phyloP scores from a whole-genome alignment of 2,888 invertebrate genomes.

The Pristionchus exspectatus region DNA sequence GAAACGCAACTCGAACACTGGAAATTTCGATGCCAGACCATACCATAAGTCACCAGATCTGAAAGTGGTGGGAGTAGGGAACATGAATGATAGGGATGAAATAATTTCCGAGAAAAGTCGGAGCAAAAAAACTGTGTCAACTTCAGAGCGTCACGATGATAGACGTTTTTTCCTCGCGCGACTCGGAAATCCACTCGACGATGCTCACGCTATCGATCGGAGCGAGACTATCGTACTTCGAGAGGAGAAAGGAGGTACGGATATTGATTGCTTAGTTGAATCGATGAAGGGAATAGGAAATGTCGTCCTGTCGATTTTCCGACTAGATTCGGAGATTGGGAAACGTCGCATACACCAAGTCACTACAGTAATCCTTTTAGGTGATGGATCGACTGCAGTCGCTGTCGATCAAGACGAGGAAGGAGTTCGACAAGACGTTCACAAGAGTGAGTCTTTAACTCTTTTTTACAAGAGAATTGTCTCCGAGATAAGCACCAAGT shows the following conservation, averaged over 20 bases:
- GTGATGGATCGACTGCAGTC: slow-evolving; percentile 32
- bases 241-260: slow-evolving; percentile 37
- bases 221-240: slow-evolving; percentile 33
- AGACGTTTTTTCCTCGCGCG: neutral
- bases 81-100: too few species aligned
- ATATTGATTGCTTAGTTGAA: neutral
- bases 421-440: slow-evolving; percentile 33
- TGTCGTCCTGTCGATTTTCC: too few species aligned
- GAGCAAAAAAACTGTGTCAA: too few species aligned
- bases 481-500: neutral
- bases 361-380: neutral
- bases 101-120: too few species aligned
- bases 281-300: too few species aligned
- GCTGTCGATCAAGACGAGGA: slow-evolving; percentile 33
- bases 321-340: too few species aligned
- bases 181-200: neutral
- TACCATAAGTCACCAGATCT: too few species aligned
- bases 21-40: too few species aligned
- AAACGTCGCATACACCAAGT: too few species aligned
- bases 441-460: neutral
- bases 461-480: neutral
- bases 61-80: too few species aligned
- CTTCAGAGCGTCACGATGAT: slow-evolving; percentile 43
- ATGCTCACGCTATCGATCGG: slow-evolving; percentile 40
- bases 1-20: too few species aligned